These are phyloP conservation scores for Oikopleura dioica DNA, from an alignment of 23 tunicate species.

Conservation along the genomic window DNA sequence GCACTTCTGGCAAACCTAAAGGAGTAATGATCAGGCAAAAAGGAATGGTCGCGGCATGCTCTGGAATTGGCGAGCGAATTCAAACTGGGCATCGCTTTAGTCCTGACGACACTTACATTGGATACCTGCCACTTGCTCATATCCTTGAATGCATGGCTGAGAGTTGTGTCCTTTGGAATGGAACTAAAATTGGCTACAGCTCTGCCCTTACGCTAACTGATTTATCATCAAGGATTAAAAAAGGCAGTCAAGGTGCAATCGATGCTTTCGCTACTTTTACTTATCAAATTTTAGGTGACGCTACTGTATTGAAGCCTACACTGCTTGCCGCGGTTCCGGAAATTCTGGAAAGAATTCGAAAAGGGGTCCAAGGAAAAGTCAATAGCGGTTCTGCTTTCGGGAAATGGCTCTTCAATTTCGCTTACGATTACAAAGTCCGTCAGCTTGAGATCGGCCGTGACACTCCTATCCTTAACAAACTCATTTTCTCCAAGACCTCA, in stretches of 20 bases:
- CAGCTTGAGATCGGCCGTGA: slow-evolving; percentile 37
- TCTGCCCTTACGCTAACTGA: slow-evolving; percentile 59
- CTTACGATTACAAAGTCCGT: slow-evolving; percentile 52
- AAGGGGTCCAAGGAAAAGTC: slow-evolving; percentile 49
- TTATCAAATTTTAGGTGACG: no score
- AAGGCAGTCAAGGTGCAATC: slow-evolving; percentile 41
- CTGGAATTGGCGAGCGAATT: slow-evolving; percentile 35
- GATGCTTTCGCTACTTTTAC: no score
- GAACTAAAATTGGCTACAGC: slow-evolving; percentile 59
- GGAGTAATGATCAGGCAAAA: slow-evolving; percentile 69
- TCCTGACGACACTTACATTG: slow-evolving; percentile 56
- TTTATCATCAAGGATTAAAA: slow-evolving; percentile 53
- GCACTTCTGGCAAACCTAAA: slow-evolving; percentile 85
- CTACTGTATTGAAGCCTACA: slow-evolving; percentile 41
- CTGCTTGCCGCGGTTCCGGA: slow-evolving; percentile 87
- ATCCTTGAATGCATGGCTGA: slow-evolving; percentile 47
- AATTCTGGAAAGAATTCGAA: slow-evolving; percentile 74
- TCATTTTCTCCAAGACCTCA: slow-evolving; percentile 27
- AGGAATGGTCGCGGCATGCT: slow-evolving; percentile 56
- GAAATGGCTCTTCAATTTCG: slow-evolving; percentile 25
- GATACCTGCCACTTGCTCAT: slow-evolving; percentile 69
- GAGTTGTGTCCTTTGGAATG: slow-evolving; percentile 20
- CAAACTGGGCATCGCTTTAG: slow-evolving; percentile 38
- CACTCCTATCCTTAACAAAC: slow-evolving; percentile 46
- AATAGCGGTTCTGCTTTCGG: slow-evolving; percentile 17